Evolutionary conservation across 2,797 vertebrate species (phyloP).

Genomic region (Chanos chanos): DNA sequence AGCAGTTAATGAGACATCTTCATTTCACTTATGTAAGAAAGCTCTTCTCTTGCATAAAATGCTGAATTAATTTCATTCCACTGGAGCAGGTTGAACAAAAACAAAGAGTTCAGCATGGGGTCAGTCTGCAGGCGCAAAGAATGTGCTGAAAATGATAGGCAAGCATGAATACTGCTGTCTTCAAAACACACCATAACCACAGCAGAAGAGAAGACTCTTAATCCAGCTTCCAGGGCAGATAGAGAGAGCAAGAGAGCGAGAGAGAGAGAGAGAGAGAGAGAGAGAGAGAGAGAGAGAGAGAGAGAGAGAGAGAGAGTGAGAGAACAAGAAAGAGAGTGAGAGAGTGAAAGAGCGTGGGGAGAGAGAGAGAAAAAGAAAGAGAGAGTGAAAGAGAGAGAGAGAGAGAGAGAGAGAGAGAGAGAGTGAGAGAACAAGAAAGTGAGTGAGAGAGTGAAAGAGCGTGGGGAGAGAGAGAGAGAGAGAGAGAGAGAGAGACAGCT

Average conservation of each 20-base stretch:
- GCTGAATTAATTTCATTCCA: neutral
- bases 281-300: neutral
- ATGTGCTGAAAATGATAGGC: conserved; percentile 8
- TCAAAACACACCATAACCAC: neutral
- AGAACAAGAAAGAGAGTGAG: too few relatives aligned
- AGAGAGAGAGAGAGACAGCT: neutral
- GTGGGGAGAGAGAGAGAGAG: too few relatives aligned
- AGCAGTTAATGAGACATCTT: too few relatives aligned
- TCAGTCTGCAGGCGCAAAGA: conserved; percentile 3
- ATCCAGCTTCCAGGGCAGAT: conserved; percentile 8
- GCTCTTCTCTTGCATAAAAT: neutral
- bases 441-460: too few relatives aligned
- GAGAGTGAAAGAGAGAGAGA: neutral
- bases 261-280: too few relatives aligned
- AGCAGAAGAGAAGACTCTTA: conserved; percentile 13
- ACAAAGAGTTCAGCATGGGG: conserved; percentile 13
- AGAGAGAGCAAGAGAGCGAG: too few relatives aligned
- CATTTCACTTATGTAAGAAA: too few relatives aligned
- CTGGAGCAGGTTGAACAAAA: neutral
- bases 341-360: neutral
- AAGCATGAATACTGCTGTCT: conserved; percentile 5
- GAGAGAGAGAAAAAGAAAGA: neutral
- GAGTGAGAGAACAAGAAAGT: neutral
- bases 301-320: neutral
- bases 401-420: neutral